phyloP scores from a whole-genome alignment of 1,140 invertebrate genomes.

The Neodiprion fabricii region DNA sequence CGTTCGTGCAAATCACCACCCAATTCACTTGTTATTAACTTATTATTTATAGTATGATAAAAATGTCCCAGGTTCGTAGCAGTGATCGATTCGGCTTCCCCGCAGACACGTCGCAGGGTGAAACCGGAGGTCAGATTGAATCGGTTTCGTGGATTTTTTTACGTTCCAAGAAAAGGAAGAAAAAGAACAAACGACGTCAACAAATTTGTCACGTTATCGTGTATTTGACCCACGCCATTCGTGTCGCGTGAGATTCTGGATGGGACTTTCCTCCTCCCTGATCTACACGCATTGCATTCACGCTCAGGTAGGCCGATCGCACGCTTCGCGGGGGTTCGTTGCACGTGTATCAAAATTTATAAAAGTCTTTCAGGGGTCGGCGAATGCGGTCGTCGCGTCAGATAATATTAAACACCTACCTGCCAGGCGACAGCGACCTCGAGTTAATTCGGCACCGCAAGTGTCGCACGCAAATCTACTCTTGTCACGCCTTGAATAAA shows the following conservation, averaged over 20 bases:
- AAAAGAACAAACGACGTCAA: slow-evolving; percentile 11
- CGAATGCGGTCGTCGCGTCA: not conserved
- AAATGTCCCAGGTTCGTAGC: not conserved
- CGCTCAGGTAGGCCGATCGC: not conserved
- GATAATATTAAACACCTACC: slow-evolving; percentile 6
- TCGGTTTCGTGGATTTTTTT: slow-evolving; percentile 34
- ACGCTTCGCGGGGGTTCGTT: not conserved
- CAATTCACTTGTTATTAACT: not conserved
- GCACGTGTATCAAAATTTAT: not conserved
- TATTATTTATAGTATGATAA: not conserved
- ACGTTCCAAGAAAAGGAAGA: slow-evolving; percentile 11
- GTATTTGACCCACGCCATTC: slow-evolving; percentile 1
- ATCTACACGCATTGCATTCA: not conserved
- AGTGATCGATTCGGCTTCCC: slow-evolving; percentile 8
- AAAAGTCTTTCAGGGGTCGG: not conserved
- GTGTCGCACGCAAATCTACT: slow-evolving; percentile 7
- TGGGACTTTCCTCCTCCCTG: not conserved
- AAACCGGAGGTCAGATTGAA: slow-evolving; percentile 23
- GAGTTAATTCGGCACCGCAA: not conserved
- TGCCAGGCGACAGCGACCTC: not conserved
- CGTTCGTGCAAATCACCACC: not conserved
- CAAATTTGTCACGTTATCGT: not conserved
- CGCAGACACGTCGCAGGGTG: slow-evolving; percentile 28
- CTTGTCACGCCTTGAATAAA: not conserved
- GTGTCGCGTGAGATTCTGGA: not conserved